Conservation (phyloP, 1,140 invertebrate species). For the Pomacea maculata region DNA sequence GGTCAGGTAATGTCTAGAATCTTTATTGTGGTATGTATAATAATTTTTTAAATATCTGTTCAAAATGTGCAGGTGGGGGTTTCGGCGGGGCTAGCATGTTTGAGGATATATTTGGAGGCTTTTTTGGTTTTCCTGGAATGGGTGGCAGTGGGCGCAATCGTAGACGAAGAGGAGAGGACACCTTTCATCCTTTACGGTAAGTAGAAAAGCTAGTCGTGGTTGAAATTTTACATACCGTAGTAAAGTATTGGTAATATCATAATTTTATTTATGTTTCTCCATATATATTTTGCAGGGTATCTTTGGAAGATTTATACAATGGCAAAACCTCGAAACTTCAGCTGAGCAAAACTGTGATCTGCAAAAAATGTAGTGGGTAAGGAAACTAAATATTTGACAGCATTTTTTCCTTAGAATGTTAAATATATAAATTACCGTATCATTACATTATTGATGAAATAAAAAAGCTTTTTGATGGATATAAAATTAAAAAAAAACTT, state of each 20-base stretch:
- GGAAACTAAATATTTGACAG: conserved; percentile 29
- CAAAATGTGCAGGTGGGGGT: conserved; percentile 37
- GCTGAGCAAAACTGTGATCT: conserved; percentile 96
- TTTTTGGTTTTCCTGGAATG: conserved; percentile 58
- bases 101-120: conserved; percentile 62
- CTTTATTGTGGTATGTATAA: background rate
- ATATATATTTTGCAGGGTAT: conserved; percentile 71
- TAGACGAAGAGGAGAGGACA: conserved; percentile 75
- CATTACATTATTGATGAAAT: no score
- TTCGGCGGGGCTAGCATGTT: conserved; percentile 57
- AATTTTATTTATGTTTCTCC: background rate
- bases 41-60: background rate
- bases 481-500: no score
- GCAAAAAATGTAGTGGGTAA: conserved; percentile 94
- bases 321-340: conserved; percentile 94
- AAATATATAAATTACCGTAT: no score
- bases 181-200: conserved; percentile 75
- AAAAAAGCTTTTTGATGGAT: no score
- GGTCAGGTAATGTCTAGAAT: background rate
- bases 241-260: background rate
- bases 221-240: background rate
- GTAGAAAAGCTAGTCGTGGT: background rate
- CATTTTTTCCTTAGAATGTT: no score
- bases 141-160: conserved; percentile 42
- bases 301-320: conserved; percentile 97